Base-by-base conservation (phyloP, 2,888 invertebrate species). In the Ctena decussata region DNA sequence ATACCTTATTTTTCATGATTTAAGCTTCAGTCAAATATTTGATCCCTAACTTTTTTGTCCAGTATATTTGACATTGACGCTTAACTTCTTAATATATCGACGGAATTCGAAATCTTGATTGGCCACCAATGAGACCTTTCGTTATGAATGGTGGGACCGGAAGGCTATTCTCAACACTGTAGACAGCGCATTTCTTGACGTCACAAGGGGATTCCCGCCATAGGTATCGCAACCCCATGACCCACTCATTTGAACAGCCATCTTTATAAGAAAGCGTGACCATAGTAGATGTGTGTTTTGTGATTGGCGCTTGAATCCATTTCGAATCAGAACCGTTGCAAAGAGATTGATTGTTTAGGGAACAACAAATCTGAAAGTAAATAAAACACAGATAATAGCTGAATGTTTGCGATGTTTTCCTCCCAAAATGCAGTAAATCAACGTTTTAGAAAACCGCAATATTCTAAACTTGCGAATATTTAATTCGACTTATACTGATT, bases 191-290 rank as follows among this genome's bases (percentile, higher is more conserved):
- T 37, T 81, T 85, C 80, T 92, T 92, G 72, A 92, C 90, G 2
- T 72, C 65, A 79, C 93, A 93, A 18, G 93, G 93, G n/a, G 93
- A 91, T 73, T 91, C 92, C 32, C 90, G 70, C 93, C 93, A 93
- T 0, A 86, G 84, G 71, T 93, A 93, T 21, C 93, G 87, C 0
- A 92, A 27, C 0, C 91, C 93, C 35, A 87, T 80, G 15, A 90
- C 77, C 65, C 79, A 85, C 79, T 89, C 65, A 18, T 77, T 82
- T 11, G 82, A 39, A 46, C 91, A 90, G 30, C 85, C 85, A 11
- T 83, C 90, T 18, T 57, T 84, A 39, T 79, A 82, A 30, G 85
- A 80, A 18, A 93, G 32, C 0, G 90, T 85, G 0, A 92, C 80
- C 18, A 80, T 75, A 6, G 80, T 74, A 0, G 78, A 21, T 46